Percentiles rank a stretch among this genome's conserved stretches.
phyloP scores from a whole-genome alignment of 2,888 invertebrate genomes.

The Empis livida region DNA sequence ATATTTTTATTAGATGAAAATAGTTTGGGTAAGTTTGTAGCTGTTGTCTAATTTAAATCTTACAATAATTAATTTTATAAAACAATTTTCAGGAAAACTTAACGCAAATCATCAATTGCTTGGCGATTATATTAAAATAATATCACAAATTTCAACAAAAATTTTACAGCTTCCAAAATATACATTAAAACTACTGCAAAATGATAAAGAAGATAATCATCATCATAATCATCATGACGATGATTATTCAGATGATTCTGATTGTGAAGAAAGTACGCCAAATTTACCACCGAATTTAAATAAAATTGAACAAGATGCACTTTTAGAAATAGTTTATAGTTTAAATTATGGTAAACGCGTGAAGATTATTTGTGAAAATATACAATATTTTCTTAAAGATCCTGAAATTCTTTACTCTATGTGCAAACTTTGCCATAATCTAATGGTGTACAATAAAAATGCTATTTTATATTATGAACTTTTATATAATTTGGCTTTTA shows the following conservation, averaged over 20 bases:
- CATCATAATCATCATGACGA: constrained; percentile 22
- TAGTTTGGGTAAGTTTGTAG: constrained; percentile 20
- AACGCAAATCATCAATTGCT: constrained; percentile 18
- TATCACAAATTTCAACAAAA: constrained; percentile 30
- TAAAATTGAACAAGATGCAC: constrained; percentile 25
- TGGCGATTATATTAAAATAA: constrained; percentile 27
- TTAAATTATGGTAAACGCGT: constrained; percentile 51
- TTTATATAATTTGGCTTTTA: constrained; percentile 67
- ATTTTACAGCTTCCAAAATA: constrained; percentile 31
- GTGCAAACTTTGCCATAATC: constrained; percentile 69
- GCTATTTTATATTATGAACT: constrained; percentile 73
- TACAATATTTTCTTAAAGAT: constrained; percentile 32
- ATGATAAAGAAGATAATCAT: constrained; percentile 16
- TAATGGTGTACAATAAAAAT: constrained; percentile 66
- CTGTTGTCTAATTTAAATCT: background rate
- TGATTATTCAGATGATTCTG: constrained; percentile 21
- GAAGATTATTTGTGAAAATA: constrained; percentile 37
- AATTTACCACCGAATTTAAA: constrained; percentile 11
- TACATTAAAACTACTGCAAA: constrained; percentile 17
- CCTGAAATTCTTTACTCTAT: constrained; percentile 49
- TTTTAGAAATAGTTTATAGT: constrained; percentile 41
- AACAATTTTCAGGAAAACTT: constrained; percentile 18
- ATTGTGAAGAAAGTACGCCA: constrained; percentile 18
- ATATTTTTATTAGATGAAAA: constrained; percentile 30
- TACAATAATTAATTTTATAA: background rate